Percentiles rank a stretch among this genome's conserved stretches.
Evolutionary conservation across 2,888 invertebrate genomes (phyloP).

Genomic region (Lasioglossum malachurum): DNA sequence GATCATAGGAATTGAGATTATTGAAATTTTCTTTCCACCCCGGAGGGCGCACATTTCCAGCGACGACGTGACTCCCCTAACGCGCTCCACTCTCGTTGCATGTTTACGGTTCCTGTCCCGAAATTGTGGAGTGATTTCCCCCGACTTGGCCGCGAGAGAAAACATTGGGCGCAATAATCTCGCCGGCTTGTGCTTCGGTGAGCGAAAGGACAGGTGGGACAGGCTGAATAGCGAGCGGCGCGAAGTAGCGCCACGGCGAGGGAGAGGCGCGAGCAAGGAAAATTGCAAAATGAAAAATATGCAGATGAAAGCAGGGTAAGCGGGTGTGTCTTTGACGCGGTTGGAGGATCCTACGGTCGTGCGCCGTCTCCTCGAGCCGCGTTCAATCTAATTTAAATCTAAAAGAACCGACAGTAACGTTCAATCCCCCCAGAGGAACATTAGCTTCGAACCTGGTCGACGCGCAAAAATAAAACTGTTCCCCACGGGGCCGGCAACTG

Average conservation of each 20-base stretch:
- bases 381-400: constrained; percentile 55
- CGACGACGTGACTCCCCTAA: background rate
- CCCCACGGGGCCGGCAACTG: background rate
- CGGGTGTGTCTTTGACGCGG: constrained; percentile 51
- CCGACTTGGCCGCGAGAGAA: background rate
- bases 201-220: constrained; percentile 4
- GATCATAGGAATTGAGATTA: background rate
- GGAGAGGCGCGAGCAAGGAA: constrained; percentile 17
- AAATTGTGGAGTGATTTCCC: background rate
- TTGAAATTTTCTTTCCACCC: background rate
- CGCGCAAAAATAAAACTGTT: constrained; percentile 37
- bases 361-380: background rate
- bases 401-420: constrained; percentile 35
- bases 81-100: background rate
- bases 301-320: constrained; percentile 46
- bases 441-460: constrained; percentile 9
- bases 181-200: background rate
- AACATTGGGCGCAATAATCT: constrained; percentile 14
- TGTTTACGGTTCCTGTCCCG: background rate
- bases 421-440: background rate
- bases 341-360: constrained; percentile 20
- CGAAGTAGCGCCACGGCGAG: background rate
- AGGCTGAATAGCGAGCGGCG: background rate
- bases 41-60: background rate
- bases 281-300: constrained; percentile 56